phyloP scores from a whole-genome alignment of 2,113 vertebrate species.

The Leptodactylus fuscus region DNA sequence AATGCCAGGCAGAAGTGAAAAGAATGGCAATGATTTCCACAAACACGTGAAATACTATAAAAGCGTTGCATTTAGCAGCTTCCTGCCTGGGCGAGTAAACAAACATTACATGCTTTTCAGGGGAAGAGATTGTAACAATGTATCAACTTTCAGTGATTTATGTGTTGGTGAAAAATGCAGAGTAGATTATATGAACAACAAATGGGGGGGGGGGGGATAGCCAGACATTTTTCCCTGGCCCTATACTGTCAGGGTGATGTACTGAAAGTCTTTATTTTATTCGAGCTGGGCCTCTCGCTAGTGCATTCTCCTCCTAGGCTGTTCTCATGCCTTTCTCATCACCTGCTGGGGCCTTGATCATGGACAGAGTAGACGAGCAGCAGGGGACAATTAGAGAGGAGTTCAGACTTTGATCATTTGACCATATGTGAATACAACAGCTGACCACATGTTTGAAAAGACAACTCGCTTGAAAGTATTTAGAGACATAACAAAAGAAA shows the following conservation, averaged over 20 bases:
- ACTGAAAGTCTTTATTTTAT: constrained; percentile 99
- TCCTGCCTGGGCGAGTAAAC: constrained; percentile 89
- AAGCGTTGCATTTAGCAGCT: constrained; percentile 90
- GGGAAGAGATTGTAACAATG: constrained; percentile 26
- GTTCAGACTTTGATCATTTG: constrained; percentile 99
- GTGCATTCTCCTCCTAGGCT: constrained; percentile 93
- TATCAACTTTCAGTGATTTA: constrained; percentile 52
- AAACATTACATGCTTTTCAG: constrained; percentile 71
- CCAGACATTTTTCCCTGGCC: constrained; percentile 91
- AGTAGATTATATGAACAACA: constrained; percentile 74
- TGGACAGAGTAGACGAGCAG: constrained; percentile 94
- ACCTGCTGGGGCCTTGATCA: constrained; percentile 99
- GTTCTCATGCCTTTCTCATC: constrained; percentile 95
- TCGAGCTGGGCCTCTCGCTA: constrained; percentile 93
- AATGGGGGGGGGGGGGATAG: constrained; percentile 74
- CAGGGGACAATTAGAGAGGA: constrained; percentile 98
- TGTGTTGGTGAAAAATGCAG: constrained; percentile 65
- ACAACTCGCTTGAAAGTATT: constrained; percentile 89
- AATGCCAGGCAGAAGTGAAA: constrained; percentile 96
- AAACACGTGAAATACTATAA: constrained; percentile 95
- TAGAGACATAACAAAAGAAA: constrained; percentile 77
- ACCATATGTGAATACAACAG: constrained; percentile 99
- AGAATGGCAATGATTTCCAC: constrained; percentile 96
- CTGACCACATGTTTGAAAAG: constrained; percentile 94
- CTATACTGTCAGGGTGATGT: constrained; percentile 96